Evolutionary conservation across 2,888 invertebrate species (phyloP).

Genomic region (Melieria crassipennis): DNA sequence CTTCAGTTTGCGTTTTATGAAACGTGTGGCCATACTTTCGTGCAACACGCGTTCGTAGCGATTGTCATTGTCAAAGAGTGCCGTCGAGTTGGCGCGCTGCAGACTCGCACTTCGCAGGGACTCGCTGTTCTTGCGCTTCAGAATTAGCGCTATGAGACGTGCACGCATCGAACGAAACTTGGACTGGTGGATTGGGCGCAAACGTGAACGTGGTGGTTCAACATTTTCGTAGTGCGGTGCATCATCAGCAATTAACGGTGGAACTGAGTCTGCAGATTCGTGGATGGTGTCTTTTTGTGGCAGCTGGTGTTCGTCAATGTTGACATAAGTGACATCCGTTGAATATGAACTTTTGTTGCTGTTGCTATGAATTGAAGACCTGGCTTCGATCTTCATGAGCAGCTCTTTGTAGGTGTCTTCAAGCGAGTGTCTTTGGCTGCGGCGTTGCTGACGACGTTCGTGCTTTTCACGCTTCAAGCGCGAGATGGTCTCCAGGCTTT

Average conservation of each 20-base stretch:
- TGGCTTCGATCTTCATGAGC: too few relatives aligned
- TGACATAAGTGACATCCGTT: too few relatives aligned
- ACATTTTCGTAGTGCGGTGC: background rate
- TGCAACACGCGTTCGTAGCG: background rate
- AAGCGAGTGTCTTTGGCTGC: background rate
- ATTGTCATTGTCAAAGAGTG: constrained; percentile 14
- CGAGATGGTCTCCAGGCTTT: constrained; percentile 53
- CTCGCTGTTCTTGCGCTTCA: constrained; percentile 44
- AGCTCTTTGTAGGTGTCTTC: too few relatives aligned
- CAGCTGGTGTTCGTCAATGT: too few relatives aligned
- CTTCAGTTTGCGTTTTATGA: constrained; percentile 35
- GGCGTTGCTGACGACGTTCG: constrained; percentile 19
- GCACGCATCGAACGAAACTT: constrained; percentile 48
- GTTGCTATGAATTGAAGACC: too few relatives aligned
- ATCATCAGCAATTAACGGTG: background rate
- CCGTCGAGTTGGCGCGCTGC: too few relatives aligned
- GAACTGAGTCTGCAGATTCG: too few relatives aligned
- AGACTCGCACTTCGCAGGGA: constrained; percentile 37
- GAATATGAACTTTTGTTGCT: too few relatives aligned
- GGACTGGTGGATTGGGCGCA: constrained; percentile 39
- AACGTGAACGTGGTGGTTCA: constrained; percentile 44
- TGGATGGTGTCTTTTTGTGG: too few relatives aligned
- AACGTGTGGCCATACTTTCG: constrained; percentile 21
- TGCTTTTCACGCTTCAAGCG: constrained; percentile 44
- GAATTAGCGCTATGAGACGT: constrained; percentile 53